phyloP scores from a whole-genome alignment of 2,888 invertebrate species.

The Cephus spinipes region DNA sequence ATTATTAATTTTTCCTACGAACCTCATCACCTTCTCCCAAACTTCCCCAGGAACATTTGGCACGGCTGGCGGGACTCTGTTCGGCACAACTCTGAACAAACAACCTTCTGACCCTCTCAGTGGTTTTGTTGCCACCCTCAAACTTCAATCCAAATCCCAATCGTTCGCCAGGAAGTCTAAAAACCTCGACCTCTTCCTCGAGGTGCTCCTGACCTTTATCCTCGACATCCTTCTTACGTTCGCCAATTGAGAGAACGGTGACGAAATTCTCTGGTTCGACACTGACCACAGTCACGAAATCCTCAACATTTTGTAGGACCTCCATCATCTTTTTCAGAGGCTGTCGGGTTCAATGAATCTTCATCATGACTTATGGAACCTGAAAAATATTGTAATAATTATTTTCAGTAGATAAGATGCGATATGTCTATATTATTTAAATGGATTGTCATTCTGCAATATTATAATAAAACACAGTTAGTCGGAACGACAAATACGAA shows the following conservation, averaged over 20 bases:
- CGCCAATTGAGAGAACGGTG: slow-evolving; percentile 74
- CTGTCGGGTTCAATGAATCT: no score
- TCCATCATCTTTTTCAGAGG: slow-evolving; percentile 37
- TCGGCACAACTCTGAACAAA: slow-evolving; percentile 91
- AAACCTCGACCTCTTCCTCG: slow-evolving; percentile 83
- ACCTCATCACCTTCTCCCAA: slow-evolving; percentile 87
- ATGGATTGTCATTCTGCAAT: no score
- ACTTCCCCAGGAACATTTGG: slow-evolving; percentile 84
- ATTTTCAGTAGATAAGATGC: no score
- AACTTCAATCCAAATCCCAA: slow-evolving; percentile 93
- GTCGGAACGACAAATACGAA: no score
- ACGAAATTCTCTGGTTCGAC: slow-evolving; percentile 70
- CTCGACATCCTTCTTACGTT: slow-evolving; percentile 54
- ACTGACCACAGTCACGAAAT: slow-evolving; percentile 74
- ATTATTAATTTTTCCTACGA: slow-evolving; percentile 8
- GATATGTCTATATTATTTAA: no score
- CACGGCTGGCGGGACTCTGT: slow-evolving; percentile 89
- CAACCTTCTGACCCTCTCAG: slow-evolving; percentile 83
- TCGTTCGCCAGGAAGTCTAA: slow-evolving; percentile 88
- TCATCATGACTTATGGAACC: no score
- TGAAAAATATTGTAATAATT: no score
- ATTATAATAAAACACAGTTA: no score
- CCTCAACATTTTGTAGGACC: slow-evolving; percentile 41
- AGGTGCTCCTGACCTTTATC: slow-evolving; percentile 46
- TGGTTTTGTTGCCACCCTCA: slow-evolving; percentile 88